These are phyloP conservation scores for Clepsis dumicolana DNA, from an alignment of 2,888 invertebrate genomes.

Conservation along the genomic window DNA sequence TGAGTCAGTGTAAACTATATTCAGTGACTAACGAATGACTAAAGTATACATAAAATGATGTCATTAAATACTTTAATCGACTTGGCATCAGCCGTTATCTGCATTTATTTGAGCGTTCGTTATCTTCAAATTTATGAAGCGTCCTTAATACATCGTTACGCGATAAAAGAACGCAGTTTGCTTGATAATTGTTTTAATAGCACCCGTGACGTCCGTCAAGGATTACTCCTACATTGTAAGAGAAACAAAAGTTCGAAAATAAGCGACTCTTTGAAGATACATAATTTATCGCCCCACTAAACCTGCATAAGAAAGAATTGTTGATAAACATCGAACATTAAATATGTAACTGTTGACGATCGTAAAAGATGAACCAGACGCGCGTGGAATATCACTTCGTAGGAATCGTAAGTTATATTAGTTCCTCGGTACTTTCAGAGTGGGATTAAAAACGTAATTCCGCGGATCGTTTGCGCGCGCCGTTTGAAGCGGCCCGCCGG, in stretches of 20 bases:
- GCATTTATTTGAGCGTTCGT: conserved; percentile 52
- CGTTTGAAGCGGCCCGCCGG: conserved; percentile 58
- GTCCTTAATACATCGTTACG: conserved; percentile 60
- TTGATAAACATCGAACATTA: conserved; percentile 86
- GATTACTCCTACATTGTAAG: conserved; percentile 56
- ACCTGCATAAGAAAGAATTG: conserved; percentile 85
- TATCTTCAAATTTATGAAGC: conserved; percentile 61
- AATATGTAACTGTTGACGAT: conserved; percentile 86
- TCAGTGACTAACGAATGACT: conserved; percentile 62
- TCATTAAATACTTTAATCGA: conserved; percentile 65
- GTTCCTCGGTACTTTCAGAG: conserved; percentile 65
- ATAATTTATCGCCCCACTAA: conserved; percentile 84
- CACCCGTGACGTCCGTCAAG: conserved; percentile 69
- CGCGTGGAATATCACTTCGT: conserved; percentile 79
- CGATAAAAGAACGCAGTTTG: conserved; percentile 64
- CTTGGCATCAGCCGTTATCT: conserved; percentile 65
- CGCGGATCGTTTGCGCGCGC: conserved; percentile 73
- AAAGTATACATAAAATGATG: conserved; percentile 65
- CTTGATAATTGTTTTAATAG: conserved; percentile 57
- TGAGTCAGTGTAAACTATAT: conserved; percentile 71
- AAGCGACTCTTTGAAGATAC: conserved; percentile 84
- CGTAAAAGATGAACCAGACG: conserved; percentile 82
- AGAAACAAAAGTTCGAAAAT: conserved; percentile 84
- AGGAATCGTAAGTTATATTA: conserved; percentile 77
- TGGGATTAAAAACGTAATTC: conserved; percentile 75